These are phyloP conservation scores for Drosophila subpulchrella DNA, from an alignment of 1,140 invertebrate genomes.

Conservation along the genomic window DNA sequence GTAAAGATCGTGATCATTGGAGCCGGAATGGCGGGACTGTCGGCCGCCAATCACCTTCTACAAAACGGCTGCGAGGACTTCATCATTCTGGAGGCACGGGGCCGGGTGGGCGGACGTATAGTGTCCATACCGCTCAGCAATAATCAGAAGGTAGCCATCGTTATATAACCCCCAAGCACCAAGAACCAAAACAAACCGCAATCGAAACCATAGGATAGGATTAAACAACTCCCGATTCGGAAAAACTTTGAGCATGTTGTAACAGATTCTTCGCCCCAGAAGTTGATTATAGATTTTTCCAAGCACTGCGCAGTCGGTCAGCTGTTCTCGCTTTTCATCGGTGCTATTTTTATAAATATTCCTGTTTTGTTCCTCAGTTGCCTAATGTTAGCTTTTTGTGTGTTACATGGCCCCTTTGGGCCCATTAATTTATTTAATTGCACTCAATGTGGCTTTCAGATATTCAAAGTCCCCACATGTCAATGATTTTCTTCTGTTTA, in stretches of 20 bases:
- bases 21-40: slow-evolving; percentile 93
- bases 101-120: slow-evolving; percentile 92
- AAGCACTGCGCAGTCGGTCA: slow-evolving; percentile 27
- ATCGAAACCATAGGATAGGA: not conserved
- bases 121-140: slow-evolving; percentile 90
- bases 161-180: slow-evolving; percentile 58
- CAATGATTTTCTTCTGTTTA: not conserved
- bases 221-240: not conserved
- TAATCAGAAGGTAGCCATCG: slow-evolving; percentile 84
- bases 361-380: slow-evolving; percentile 20
- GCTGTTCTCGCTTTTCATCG: slow-evolving; percentile 20
- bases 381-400: slow-evolving; percentile 5
- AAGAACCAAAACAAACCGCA: not conserved
- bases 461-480: too few species aligned
- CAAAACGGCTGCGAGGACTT: slow-evolving; percentile 93
- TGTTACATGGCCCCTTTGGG: not conserved
- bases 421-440: not conserved
- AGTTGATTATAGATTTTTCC: slow-evolving; percentile 75
- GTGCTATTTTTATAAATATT: slow-evolving; percentile 28
- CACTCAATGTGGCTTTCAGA: not conserved
- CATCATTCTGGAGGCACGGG: slow-evolving; percentile 91
- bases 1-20: slow-evolving; percentile 93
- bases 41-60: slow-evolving; percentile 92
- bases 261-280: slow-evolving; percentile 14
- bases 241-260: slow-evolving; percentile 17